Evolutionary conservation across 2,888 invertebrate genomes (phyloP), one percentile per base, ranked within the genome.

Genomic region (Amblyjoppa fuscipennis): DNA sequence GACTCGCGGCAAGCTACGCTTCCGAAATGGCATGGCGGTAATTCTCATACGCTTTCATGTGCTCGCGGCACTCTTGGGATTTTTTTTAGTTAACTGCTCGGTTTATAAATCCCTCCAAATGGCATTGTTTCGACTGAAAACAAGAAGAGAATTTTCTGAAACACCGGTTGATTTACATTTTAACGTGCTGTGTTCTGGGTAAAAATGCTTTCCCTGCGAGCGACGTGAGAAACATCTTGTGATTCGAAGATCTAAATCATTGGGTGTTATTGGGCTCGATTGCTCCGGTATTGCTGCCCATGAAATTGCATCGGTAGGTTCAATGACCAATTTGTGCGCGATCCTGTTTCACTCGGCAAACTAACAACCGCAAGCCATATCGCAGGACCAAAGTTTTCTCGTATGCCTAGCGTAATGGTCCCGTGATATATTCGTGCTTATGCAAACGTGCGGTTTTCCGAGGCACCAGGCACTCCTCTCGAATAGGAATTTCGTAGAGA

Each of bases 401-500:
- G 20, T 69, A 61, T 64, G 38, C 9, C 28, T 59, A 34, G 41
- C 49, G 49, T 76, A 84, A 66, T 34, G 49, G 28, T 64, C 64
- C 16, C n/a, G 38, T 80, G 76, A 84, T 80, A 66, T 80, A 84
- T 79, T 83, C 68, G 74, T 80, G 70, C 69, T 81, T 61, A 71
- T 69, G 49, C 71, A 78, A 81, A 84, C 81, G 61, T 64, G 68
- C 28, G 20, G 71, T 53, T 71, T 34, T 31, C n/a, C 70, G 45
- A 49, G 59, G 9, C 20, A 13, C 31, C 20, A 20, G 56, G 68
- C 51, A 13, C 38, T 73, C 64, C 51, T 66, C 28, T 75, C 73
- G 76, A 45, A 66, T 80, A 49, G 49, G 41, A 77, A 73, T 81
- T 49, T 34, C 66, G 66, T 51, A 51, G 76, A 25, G 68, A 68